Evolutionary conservation across 2,888 invertebrate species (phyloP).

Genomic region (Drosophila infuscata): DNA sequence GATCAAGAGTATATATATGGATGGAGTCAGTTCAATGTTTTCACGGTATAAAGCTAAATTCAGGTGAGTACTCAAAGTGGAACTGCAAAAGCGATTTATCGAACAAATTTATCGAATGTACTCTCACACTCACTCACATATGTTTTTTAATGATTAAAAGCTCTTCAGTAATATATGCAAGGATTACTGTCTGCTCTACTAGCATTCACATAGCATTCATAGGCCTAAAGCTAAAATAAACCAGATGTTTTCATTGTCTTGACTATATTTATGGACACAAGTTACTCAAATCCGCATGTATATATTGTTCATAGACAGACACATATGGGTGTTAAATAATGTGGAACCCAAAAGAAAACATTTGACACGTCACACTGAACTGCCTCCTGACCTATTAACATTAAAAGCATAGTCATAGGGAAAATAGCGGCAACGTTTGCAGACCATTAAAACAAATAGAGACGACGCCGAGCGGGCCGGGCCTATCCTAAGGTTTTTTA

Average conservation of each 20-base stretch:
- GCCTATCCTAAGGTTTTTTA: conserved; percentile 74
- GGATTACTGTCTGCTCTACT: not conserved
- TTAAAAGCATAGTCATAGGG: conserved; percentile 46
- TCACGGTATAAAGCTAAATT: not conserved
- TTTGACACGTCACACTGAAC: conserved; percentile 61
- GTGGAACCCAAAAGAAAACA: conserved; percentile 21
- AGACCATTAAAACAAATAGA: conserved; percentile 43
- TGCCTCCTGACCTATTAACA: conserved; percentile 76
- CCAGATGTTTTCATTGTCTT: not conserved
- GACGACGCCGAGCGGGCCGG: conserved; percentile 59
- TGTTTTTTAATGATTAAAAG: not conserved
- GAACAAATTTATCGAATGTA: not conserved
- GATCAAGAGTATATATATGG: too few species aligned
- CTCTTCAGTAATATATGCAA: not conserved
- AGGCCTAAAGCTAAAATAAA: not conserved
- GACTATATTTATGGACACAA: not conserved
- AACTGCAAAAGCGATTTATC: not conserved
- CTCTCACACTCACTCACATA: not conserved
- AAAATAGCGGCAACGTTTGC: conserved; percentile 18
- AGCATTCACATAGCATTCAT: not conserved
- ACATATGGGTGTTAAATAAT: conserved; percentile 17
- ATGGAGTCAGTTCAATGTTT: not conserved
- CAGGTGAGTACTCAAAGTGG: not conserved
- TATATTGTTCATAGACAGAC: conserved; percentile 21
- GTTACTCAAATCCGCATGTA: not conserved